Conservation (phyloP, 2,888 invertebrate species). For the Subacronicta megacephala region DNA sequence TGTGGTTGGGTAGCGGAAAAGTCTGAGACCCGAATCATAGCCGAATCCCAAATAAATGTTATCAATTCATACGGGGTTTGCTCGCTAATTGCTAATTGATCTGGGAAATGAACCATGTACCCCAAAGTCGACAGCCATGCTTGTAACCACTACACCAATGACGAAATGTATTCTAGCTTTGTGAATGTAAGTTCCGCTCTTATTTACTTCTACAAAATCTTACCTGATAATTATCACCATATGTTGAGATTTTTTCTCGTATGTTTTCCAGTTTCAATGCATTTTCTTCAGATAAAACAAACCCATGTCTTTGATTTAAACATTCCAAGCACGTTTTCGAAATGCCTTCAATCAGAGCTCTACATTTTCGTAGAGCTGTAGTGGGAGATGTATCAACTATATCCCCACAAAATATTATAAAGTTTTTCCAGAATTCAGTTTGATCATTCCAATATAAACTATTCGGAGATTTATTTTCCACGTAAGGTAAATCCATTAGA, state of each 20-base stretch:
- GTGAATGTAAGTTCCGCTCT: too few relatives aligned
- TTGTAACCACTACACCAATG: too few relatives aligned
- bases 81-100: too few relatives aligned
- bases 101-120: too few relatives aligned
- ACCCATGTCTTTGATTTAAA: conserved; percentile 66
- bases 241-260: conserved; percentile 61
- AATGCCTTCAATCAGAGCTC: conserved; percentile 71
- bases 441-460: conserved; percentile 75
- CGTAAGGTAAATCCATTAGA: conserved; percentile 75
- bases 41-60: too few relatives aligned
- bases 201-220: conserved; percentile 4
- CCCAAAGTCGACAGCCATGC: too few relatives aligned
- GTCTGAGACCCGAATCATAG: too few relatives aligned
- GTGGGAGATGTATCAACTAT: conserved; percentile 76
- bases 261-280: conserved; percentile 62
- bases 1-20: too few relatives aligned
- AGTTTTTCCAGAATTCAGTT: conserved; percentile 76
- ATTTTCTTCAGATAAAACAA: conserved; percentile 63
- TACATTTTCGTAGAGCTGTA: conserved; percentile 71
- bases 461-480: conserved; percentile 46
- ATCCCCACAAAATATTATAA: conserved; percentile 71
- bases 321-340: conserved; percentile 69
- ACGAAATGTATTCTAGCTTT: too few relatives aligned
- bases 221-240: conserved; percentile 67
- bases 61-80: too few relatives aligned